Evolutionary conservation across 2,888 invertebrate genomes (phyloP).

Genomic region (Agonopterix arenella): DNA sequence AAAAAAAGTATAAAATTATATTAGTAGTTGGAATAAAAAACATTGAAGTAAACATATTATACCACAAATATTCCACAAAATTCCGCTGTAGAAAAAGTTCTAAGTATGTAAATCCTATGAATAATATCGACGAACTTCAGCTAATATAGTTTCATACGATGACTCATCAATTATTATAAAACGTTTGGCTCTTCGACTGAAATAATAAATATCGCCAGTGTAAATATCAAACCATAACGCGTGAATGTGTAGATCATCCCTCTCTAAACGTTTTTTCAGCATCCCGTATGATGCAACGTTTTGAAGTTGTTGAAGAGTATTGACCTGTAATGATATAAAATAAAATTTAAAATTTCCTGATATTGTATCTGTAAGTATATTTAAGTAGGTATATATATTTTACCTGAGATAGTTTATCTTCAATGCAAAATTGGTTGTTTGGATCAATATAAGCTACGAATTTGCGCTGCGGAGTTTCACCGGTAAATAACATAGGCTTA

Average conservation of each 20-base stretch:
- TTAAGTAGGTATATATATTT: not conserved
- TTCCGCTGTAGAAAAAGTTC: too few relatives aligned
- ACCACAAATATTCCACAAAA: too few relatives aligned
- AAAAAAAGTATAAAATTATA: not conserved
- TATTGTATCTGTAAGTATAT: too few relatives aligned
- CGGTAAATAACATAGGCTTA: constrained; percentile 89
- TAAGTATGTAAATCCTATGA: constrained; percentile 59
- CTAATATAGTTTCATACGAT: constrained; percentile 83
- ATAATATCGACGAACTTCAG: constrained; percentile 88
- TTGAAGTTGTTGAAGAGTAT: constrained; percentile 93
- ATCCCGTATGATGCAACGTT: constrained; percentile 96
- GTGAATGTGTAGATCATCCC: constrained; percentile 90
- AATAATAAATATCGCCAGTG: constrained; percentile 96
- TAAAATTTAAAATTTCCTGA: too few relatives aligned
- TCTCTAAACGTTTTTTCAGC: constrained; percentile 87
- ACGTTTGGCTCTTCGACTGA: constrained; percentile 89
- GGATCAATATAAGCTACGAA: constrained; percentile 97
- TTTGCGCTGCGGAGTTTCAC: constrained; percentile 90
- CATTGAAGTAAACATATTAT: too few relatives aligned
- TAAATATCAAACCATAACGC: constrained; percentile 99
- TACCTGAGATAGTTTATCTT: constrained; percentile 97
- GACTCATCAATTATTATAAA: constrained; percentile 92
- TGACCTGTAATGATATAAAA: constrained; percentile 76
- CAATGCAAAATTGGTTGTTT: constrained; percentile 89
- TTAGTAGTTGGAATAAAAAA: too few relatives aligned